phyloP scores from a whole-genome alignment of 1,140 invertebrate genomes.

The Drusus annulatus region DNA sequence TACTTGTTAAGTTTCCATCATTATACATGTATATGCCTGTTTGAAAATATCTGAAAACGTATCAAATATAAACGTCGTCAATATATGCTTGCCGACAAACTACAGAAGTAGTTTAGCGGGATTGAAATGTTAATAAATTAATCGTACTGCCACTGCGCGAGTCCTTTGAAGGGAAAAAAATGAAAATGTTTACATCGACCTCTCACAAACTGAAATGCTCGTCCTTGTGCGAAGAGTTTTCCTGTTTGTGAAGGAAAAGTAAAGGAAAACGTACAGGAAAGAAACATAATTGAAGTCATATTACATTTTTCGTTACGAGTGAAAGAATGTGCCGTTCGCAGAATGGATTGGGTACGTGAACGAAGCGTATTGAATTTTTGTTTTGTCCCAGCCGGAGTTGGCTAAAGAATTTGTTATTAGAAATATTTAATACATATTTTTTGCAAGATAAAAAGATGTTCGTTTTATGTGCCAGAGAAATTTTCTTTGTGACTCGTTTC shows the following conservation, averaged over 20 bases:
- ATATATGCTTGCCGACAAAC: no score
- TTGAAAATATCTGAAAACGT: no score
- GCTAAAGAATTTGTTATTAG: constrained; percentile 9
- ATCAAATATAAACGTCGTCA: no score
- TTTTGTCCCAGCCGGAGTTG: constrained; percentile 20
- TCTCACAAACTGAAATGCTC: constrained; percentile 44
- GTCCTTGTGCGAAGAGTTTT: constrained; percentile 15
- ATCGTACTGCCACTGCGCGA: not conserved
- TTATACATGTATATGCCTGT: no score
- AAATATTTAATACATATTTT: constrained; percentile 37
- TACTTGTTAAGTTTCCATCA: no score
- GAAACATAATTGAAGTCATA: constrained; percentile 43
- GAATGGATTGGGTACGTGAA: constrained; percentile 40
- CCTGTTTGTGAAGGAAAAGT: constrained; percentile 38
- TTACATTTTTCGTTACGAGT: constrained; percentile 41
- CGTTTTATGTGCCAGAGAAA: not conserved
- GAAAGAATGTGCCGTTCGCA: constrained; percentile 14
- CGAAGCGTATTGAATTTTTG: constrained; percentile 39
- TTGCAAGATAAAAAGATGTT: constrained; percentile 17
- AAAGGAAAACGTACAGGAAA: constrained; percentile 33
- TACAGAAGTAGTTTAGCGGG: no score
- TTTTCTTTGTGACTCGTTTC: constrained; percentile 19
- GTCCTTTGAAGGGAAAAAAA: constrained; percentile 35
- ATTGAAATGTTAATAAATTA: no score
- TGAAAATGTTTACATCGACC: constrained; percentile 49